Base-by-base conservation (phyloP, 2,113 vertebrate genomes). In the Epinephelus lanceolatus region DNA sequence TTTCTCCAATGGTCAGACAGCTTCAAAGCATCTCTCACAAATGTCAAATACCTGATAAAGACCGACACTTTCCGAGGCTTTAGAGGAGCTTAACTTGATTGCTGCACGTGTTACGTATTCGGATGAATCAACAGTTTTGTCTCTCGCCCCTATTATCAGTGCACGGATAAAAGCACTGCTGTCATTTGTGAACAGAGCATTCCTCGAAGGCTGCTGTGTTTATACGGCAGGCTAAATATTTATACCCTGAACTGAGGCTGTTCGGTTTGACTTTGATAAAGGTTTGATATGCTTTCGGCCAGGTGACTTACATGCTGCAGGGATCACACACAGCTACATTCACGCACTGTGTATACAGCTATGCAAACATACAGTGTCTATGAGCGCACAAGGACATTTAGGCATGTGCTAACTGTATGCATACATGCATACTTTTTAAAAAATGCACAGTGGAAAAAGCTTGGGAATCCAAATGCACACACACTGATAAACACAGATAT, bases 181-280 rank as follows among this genome's bases (percentile, higher is more conserved):
- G 72, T 70, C 62, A 8, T 27, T 57, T 37, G 40, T 57, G 80
- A 74, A 61, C 80, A 9, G 55, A 63, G 80, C 80, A 84, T 91
- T 90, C 78, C 78, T 85, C 18, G 65, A 84, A 76, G 14, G 71
- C 76, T 33, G 53, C 45, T 45, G 67, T 93, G 92, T 93, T 94
- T 93, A 92, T 57, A 61, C 80, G 55, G 71, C 25, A 37, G 71
- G 52, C 77, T 87, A 94, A 94, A 94, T 93, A 92, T 94, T 94
- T 94, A 91, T 25, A 61, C 30, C 81, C 37, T 2, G 63, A 87
- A 74, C 49, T 19, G 57, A 59, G 55, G 45, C 78, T 15, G 76
- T 70, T 83, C 27, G 3, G 52, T 82, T 71, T 61, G 83, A 82
- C 78, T 83, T 45, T 23, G 84, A 86, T 88, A 81, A 67, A 88